Evolutionary conservation across 2,113 vertebrate genomes (phyloP).

Genomic region (Nerophis ophidion): DNA sequence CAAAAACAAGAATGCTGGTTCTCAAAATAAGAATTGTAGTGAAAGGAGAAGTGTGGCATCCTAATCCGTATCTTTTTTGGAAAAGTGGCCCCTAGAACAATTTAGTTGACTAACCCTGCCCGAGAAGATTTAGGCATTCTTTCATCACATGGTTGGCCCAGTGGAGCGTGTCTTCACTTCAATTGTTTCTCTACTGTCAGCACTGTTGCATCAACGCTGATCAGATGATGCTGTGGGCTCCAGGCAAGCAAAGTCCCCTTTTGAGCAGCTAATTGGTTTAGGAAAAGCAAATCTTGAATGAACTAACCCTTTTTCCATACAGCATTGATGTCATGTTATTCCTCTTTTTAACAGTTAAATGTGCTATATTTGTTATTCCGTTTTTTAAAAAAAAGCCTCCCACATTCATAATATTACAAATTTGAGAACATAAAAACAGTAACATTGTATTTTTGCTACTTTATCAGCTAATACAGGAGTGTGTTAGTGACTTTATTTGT

Average conservation of each 20-base stretch:
- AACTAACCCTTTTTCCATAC: not conserved
- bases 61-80: too few relatives aligned
- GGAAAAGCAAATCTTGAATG: not conserved
- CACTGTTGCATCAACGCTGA: constrained; percentile 5
- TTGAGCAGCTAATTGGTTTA: constrained; percentile 6
- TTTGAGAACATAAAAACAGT: not conserved
- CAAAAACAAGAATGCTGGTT: too few relatives aligned
- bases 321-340: not conserved
- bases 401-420: not conserved
- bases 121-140: not conserved
- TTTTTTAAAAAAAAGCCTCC: not conserved
- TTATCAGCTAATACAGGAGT: not conserved
- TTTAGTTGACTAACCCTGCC: not conserved
- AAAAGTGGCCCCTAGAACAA: not conserved
- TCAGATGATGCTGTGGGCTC: not conserved
- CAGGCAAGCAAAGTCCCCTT: constrained; percentile 4
- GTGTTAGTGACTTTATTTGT: not conserved
- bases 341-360: not conserved
- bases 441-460: not conserved
- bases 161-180: not conserved
- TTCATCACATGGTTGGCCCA: not conserved
- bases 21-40: too few relatives aligned
- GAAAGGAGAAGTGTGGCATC: too few relatives aligned
- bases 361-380: not conserved
- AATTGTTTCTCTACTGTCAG: not conserved